Evolutionary conservation across 2,113 vertebrate species (phyloP), one percentile per base, ranked within the genome.

Genomic region (Australoheros scitulus): DNA sequence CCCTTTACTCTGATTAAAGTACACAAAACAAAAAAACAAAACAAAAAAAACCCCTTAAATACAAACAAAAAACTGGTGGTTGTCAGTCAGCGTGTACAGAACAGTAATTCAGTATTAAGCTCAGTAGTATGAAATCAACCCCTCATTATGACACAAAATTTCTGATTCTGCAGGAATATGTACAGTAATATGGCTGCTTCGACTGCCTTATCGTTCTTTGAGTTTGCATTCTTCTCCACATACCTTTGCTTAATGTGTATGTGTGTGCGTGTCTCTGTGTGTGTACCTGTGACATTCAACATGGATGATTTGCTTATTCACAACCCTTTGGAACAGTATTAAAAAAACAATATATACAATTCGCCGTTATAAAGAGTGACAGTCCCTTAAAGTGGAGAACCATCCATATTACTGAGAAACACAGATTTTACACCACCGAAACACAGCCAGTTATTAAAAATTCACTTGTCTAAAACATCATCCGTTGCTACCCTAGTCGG

Each of bases 401-500:
- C 86, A 72, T 79, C 81, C 65, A 36, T 47, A 83, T 34, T 79
- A 84, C 81, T 76, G 24, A 81, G 78, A 88, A 91, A 91, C 76
- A 92, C 85, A 76, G 61, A 88, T 70, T 88, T 77, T 58, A 92
- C 86, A 84, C 75, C 79, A 90, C 72, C 77, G 56, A 85, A 91
- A 88, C 76, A 92, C 83, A 89, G 34, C 77, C 90, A 89, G 52
- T 88, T 86, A 90, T 86, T 77, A 70, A 91, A 92, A 91, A 93
- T 59, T 65, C 79, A 86, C 87, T 87, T 83, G 34, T 82, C 90
- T 93, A 93, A 90, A 90, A 77, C 76, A 94, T 4, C 50, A 86
- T 89, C 88, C 93, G 89, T 92, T 94, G 93, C 94, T 95, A 94
- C 90, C 79, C 91, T 90, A 89, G 87, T 92, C 83, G 93, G 88